These are phyloP conservation scores for Lamproptera curius DNA, from an alignment of 2,888 invertebrate genomes.

Conservation along the genomic window DNA sequence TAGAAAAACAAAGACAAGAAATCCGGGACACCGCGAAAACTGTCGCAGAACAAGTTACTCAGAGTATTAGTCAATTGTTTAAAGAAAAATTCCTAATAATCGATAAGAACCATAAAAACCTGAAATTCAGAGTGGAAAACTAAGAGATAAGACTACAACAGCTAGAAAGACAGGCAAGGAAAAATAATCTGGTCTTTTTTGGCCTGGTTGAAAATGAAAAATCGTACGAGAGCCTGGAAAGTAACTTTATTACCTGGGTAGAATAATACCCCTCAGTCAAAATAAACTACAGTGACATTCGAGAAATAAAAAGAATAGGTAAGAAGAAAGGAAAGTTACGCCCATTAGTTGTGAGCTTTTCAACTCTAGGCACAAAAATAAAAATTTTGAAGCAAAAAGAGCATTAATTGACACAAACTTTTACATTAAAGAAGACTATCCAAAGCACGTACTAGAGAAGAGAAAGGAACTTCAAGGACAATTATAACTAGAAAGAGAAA, in stretches of 20 bases:
- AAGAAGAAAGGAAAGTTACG: slow-evolving; percentile 12
- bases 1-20: no score
- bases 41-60: no score
- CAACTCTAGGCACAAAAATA: slow-evolving; percentile 24
- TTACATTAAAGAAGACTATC: slow-evolving; percentile 26
- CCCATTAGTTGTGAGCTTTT: slow-evolving; percentile 15
- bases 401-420: slow-evolving; percentile 20
- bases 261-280: neutral
- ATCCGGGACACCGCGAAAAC: no score
- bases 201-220: neutral
- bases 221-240: neutral
- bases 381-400: slow-evolving; percentile 20
- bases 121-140: neutral
- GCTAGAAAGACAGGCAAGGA: neutral
- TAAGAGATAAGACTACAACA: neutral
- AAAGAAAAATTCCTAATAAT: neutral
- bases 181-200: neutral
- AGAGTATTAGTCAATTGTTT: no score
- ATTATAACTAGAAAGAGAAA: slow-evolving; percentile 21
- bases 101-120: neutral
- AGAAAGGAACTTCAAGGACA: slow-evolving; percentile 25
- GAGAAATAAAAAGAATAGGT: slow-evolving; percentile 23
- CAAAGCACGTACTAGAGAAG: slow-evolving; percentile 22
- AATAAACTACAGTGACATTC: slow-evolving; percentile 16
- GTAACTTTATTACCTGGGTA: neutral